These are phyloP conservation scores for Pycnomerus fuliginosus DNA, from an alignment of 2,888 invertebrate species.

Conservation along the genomic window DNA sequence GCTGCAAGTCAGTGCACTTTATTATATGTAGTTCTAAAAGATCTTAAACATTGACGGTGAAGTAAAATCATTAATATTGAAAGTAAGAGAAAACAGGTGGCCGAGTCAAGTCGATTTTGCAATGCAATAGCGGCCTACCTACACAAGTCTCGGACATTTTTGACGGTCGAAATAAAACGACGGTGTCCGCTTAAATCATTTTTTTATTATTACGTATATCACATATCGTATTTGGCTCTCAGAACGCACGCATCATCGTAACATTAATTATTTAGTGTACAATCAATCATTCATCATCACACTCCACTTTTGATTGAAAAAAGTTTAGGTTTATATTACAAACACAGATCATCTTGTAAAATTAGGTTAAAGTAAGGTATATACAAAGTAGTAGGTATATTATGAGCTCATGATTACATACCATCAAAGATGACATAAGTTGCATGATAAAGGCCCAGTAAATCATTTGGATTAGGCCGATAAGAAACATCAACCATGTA, in stretches of 20 bases:
- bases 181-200: slow-evolving; percentile 44
- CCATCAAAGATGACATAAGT: slow-evolving; percentile 29
- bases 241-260: slow-evolving; percentile 65
- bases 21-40: too few species aligned
- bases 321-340: slow-evolving; percentile 44
- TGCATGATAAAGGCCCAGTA: slow-evolving; percentile 22
- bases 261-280: slow-evolving; percentile 47
- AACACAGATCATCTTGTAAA: slow-evolving; percentile 51
- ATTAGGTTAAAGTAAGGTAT: slow-evolving; percentile 46
- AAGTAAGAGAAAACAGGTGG: slow-evolving; percentile 28
- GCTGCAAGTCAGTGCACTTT: too few species aligned
- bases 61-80: too few species aligned
- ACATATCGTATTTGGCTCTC: slow-evolving; percentile 74
- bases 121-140: slow-evolving; percentile 16
- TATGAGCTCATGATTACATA: slow-evolving; percentile 47
- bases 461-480: slow-evolving; percentile 3
- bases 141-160: slow-evolving; percentile 21
- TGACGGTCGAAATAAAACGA: slow-evolving; percentile 39
- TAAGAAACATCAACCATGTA: slow-evolving; percentile 19
- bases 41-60: background rate
- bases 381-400: too few species aligned
- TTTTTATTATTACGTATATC: slow-evolving; percentile 66
- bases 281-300: slow-evolving; percentile 42
- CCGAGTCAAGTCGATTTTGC: slow-evolving; percentile 18
- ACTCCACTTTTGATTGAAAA: slow-evolving; percentile 40